Evolutionary conservation across 1,140 invertebrate genomes (phyloP), one percentile per base, ranked within the genome.

Genomic region (roundworm (Caenorhabditis elegans)): DNA sequence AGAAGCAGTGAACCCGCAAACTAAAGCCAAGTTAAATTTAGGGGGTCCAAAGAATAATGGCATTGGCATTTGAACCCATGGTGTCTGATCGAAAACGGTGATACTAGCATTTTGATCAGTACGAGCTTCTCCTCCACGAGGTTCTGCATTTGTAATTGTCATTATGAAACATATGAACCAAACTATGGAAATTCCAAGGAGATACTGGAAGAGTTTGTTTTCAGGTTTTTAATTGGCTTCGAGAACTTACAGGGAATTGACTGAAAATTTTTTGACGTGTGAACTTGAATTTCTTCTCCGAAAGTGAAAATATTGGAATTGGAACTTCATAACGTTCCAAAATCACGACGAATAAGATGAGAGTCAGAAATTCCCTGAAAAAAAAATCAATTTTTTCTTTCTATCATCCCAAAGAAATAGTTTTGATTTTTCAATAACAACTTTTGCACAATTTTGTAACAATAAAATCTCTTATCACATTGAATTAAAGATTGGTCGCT

Each of bases 1-100:
- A n/a, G 90, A 90, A 4, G 89, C 88, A 28, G 90, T 55, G 77
- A 91, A 90, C n/a, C 89, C 91, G n/a, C 90, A 80, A 46, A 90
- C 88, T 31, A 90, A 84, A 0, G 89, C 89, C 22, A 86, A 65
- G 76, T 87, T 87, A 76, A 91, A 85, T 26, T 85, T 85, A 5
- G 90, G 90, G 10, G 84, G 26, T 22, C 91, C 91, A 78, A 90
- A 91, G 85, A 90, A 90, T n/a, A 47, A 84, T 10, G 88, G 88
- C 70, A 84, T 85, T 10, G 88, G 88, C 17, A 89, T 39, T 80
- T 87, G 79, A 34, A 88, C 24, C 86, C 86, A 89, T 8, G 87
- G 87, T 13, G 87, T 78, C 60, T 85, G 77, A 24, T 60, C 31
- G 46, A 88, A 87, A 11, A 87, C 87, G 10, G 36, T 26, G 31